Evolutionary conservation across 1,140 invertebrate species (phyloP).

Genomic region (Drosophila simulans): DNA sequence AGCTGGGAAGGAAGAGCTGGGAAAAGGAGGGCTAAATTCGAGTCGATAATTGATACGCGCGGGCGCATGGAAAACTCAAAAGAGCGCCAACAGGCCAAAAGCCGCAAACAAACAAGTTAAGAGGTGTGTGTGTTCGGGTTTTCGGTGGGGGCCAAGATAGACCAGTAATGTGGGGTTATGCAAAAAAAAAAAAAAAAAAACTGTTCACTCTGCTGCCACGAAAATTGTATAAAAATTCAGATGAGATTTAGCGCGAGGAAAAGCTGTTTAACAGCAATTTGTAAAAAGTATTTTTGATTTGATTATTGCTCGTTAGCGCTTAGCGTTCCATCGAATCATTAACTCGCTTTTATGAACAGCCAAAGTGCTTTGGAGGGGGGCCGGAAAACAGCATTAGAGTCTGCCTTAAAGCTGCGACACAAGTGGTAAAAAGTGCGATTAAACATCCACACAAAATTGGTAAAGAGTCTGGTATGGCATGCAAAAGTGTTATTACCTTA

Average conservation of each 20-base stretch:
- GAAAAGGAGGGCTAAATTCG: conserved; percentile 59
- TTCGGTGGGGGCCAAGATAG: neutral
- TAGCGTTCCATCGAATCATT: conserved; percentile 68
- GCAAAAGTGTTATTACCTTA: conserved; percentile 64
- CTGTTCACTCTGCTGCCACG: conserved; percentile 42
- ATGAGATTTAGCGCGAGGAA: conserved; percentile 7
- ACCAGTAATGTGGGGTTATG: conserved; percentile 27
- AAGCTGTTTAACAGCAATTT: conserved; percentile 54
- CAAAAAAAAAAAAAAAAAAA: conserved; percentile 18
- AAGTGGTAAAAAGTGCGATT: conserved; percentile 1
- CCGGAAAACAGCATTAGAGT: neutral
- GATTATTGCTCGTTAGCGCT: conserved; percentile 81
- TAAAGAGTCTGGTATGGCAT: conserved; percentile 38
- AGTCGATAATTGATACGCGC: conserved; percentile 77
- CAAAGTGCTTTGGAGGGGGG: conserved; percentile 56
- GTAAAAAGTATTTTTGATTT: conserved; percentile 80
- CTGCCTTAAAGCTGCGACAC: conserved; percentile 2
- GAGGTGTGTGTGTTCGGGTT: conserved; percentile 14
- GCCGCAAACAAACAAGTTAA: conserved; percentile 78
- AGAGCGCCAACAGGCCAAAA: conserved; percentile 67
- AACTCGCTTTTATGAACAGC: conserved; percentile 66
- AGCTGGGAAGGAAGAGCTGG: conserved; percentile 12
- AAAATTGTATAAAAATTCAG: conserved; percentile 30
- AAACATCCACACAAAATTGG: neutral
- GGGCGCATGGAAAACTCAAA: conserved; percentile 66